Evolutionary conservation across 1,140 invertebrate genomes (phyloP).

Genomic region (Euglossa dilemma): DNA sequence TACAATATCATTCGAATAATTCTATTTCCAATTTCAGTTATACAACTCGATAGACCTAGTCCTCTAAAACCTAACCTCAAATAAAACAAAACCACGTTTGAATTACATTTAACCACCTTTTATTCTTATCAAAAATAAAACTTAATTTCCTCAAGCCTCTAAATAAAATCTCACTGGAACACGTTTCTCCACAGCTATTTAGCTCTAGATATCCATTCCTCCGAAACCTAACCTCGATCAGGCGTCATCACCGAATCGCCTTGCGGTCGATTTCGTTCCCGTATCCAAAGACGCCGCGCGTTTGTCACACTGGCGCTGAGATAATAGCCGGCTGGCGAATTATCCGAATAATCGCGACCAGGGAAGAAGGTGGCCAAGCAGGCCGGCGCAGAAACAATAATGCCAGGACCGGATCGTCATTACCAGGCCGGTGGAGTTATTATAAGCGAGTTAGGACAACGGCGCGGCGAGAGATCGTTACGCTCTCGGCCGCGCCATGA

Average conservation of each 20-base stretch:
- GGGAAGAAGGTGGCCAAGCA: slow-evolving; percentile 32
- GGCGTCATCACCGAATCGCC: background rate
- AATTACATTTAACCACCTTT: too few species aligned
- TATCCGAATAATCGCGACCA: slow-evolving; percentile 70
- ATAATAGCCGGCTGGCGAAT: slow-evolving; percentile 58
- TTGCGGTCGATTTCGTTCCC: slow-evolving; percentile 6
- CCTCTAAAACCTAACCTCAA: too few species aligned
- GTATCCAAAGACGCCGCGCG: slow-evolving; percentile 25
- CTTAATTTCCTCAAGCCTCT: too few species aligned
- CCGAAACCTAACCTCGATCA: too few species aligned
- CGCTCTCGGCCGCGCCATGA: slow-evolving; percentile 31
- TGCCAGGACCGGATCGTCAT: slow-evolving; percentile 68
- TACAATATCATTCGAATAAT: too few species aligned
- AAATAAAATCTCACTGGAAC: too few species aligned
- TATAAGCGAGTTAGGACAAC: slow-evolving; percentile 73
- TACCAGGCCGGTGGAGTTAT: slow-evolving; percentile 69
- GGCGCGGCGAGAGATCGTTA: slow-evolving; percentile 60
- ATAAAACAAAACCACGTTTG: too few species aligned
- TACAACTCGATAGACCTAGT: too few species aligned
- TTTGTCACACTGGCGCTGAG: slow-evolving; percentile 51
- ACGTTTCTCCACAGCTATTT: too few species aligned
- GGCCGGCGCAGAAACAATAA: slow-evolving; percentile 73
- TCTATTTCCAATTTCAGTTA: too few species aligned
- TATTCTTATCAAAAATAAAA: too few species aligned
- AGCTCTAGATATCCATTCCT: too few species aligned